Evolutionary conservation across 2,797 vertebrate genomes (phyloP), one percentile per base, ranked within the genome.

Genomic region (Sebastolobus alascanus): DNA sequence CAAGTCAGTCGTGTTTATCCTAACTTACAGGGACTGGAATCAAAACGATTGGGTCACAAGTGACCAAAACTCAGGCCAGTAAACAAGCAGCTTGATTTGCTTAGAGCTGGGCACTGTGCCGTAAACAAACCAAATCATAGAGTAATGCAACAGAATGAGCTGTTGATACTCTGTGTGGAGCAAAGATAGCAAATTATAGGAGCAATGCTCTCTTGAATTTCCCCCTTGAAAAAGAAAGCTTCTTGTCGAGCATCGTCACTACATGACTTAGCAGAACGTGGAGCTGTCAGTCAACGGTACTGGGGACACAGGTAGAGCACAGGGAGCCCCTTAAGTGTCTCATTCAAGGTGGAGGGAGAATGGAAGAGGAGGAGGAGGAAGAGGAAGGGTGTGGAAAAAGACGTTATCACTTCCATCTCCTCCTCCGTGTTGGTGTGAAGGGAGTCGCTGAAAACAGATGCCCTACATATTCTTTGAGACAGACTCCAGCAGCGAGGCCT

Each of bases 401-500:
- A 91, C 85, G 85, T 92, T 89, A 89, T 90, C 89, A 37, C 84
- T 82, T 76, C 92, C 83, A 85, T 87, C 89, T 89, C 77, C 83
- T 87, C 80, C 76, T 87, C 68, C 40, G 88, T 75, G 89, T 85
- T 79, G 88, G 82, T 85, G 86, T 90, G 88, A 90, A 91, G 91
- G 87, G 90, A 94, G 90, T 82, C 67, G 71, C 84, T 84, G 71
- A 90, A 93, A 91, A 90, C 87, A 91, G 87, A 92, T 95, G 95
- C 95, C 95, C 95, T 94, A 96, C 93, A 96, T 96, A 95, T 87
- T 85, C 82, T 89, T 61, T 75, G 87, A 92, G 90, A 90, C 88
- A 87, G 80, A 75, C 88, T 89, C 74, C 87, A 75, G 90, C 86
- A 81, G 81, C 7, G 82, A 84, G 87, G 89, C 90, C 93, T 92